phyloP scores from a whole-genome alignment of 2,888 invertebrate species.

The Brachyopa scutellaris region DNA sequence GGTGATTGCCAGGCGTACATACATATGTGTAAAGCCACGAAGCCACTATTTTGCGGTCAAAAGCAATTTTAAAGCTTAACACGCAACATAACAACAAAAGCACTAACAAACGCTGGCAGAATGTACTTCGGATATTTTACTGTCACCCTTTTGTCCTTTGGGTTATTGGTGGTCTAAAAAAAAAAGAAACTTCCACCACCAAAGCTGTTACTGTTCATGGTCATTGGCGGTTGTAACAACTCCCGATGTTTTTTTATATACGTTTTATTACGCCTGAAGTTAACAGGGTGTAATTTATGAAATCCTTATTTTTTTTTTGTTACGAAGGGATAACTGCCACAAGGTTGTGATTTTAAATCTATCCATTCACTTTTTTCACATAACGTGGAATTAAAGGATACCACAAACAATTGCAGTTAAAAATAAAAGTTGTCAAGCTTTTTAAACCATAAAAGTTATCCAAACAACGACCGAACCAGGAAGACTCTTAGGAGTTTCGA shows the following conservation, averaged over 20 bases:
- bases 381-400: too few species aligned
- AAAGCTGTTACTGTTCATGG: neutral
- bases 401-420: too few species aligned
- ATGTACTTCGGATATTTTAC: neutral
- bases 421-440: too few species aligned
- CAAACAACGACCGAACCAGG: too few species aligned
- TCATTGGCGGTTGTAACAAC: neutral
- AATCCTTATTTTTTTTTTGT: too few species aligned
- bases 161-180: neutral
- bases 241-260: neutral
- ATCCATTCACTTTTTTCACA: too few species aligned
- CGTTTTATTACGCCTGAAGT: neutral
- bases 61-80: conserved; percentile 27
- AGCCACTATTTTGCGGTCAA: neutral
- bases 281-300: neutral
- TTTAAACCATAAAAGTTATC: too few species aligned
- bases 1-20: too few species aligned
- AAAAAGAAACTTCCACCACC: neutral
- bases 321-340: too few species aligned
- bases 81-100: conserved; percentile 12
- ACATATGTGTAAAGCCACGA: conserved; percentile 6
- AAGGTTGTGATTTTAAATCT: too few species aligned
- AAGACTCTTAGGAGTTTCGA: too few species aligned
- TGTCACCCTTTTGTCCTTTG: neutral
- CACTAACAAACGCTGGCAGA: neutral